Evolutionary conservation across 1,140 invertebrate genomes (phyloP), one percentile per base, ranked within the genome.

Genomic region (Maniola jurtina): DNA sequence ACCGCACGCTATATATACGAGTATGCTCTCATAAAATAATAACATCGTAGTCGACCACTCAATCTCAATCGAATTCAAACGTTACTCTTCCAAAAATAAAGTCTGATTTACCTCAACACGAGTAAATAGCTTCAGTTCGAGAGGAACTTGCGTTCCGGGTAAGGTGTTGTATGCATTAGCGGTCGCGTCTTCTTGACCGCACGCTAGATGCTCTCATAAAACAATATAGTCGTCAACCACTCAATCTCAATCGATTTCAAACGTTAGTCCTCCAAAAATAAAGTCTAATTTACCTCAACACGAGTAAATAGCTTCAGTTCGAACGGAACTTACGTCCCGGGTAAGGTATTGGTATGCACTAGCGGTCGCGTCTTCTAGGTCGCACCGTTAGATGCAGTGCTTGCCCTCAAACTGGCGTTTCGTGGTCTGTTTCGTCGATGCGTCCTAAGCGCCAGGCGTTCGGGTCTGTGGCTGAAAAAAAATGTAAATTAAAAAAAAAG

Each of bases 351-450:
- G 0, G 0, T 34, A 61, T 66, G 74, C 74, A 68, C 69, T 73
- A 76, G 69, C 74, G 74, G 47, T 72, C 70, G 60, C 71, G 74
- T 58, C 60, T 69, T 35, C 69, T 61, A 52, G 74, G 71, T 59
- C 56, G 50, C 35, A 76, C 74, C 68, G 79, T 75, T 56, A 80
- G 75, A 75, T 81, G 83, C 84, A 83, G 54, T 40, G 85, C 84
- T 75, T 77, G 79, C 38, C 80, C 89, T 95, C 93, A 96, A 78
- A 96, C 95, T 69, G 95, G 94, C 77, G 95, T 96, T 88, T 96
- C 95, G 77, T 95, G 94, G 81, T 96, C 95, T 80, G 94, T 93
- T 91, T 96, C 95, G 91, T 96, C 95, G 87, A 96, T 96, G 81
- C 95, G 92, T 76, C 95, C 95, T 70, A 96, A 93, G 73, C 95